Evolutionary conservation across 2,888 invertebrate genomes (phyloP).

Genomic region (Himalopsyche japonica): DNA sequence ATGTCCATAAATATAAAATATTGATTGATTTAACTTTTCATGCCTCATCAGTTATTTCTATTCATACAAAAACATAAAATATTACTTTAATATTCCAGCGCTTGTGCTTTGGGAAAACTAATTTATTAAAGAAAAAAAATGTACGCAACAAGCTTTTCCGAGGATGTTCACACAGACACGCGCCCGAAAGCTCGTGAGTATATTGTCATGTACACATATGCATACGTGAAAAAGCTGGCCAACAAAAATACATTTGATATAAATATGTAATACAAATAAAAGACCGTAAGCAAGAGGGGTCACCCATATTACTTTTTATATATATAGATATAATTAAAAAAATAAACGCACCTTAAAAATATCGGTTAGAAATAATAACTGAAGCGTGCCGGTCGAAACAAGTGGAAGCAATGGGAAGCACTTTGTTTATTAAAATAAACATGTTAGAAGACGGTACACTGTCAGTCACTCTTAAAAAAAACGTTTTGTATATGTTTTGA

Average conservation of each 20-base stretch:
- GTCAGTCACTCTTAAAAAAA: background rate
- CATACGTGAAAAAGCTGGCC: background rate
- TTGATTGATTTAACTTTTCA: too few relatives aligned
- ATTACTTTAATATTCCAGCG: too few relatives aligned
- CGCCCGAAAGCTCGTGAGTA: background rate
- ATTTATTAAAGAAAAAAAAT: background rate
- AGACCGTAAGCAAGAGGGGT: slow-evolving; percentile 24
- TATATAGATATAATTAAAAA: slow-evolving; percentile 32
- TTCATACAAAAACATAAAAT: too few relatives aligned
- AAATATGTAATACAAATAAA: slow-evolving; percentile 28
- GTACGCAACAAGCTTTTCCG: background rate
- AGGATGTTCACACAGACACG: background rate
- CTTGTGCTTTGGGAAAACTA: background rate
- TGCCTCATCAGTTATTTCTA: too few relatives aligned
- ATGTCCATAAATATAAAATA: too few relatives aligned
- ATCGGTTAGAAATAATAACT: slow-evolving; percentile 34
- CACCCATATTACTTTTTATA: slow-evolving; percentile 16
- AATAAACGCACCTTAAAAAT: slow-evolving; percentile 33
- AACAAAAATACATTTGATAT: slow-evolving; percentile 8
- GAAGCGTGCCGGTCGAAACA: slow-evolving; percentile 20
- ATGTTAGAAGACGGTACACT: background rate
- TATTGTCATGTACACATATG: background rate
- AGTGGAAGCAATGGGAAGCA: slow-evolving; percentile 7
- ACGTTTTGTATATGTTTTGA: too few relatives aligned
- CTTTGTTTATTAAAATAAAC: background rate